Conservation (phyloP, 2,888 invertebrate species). For the Atrina japonica region DNA sequence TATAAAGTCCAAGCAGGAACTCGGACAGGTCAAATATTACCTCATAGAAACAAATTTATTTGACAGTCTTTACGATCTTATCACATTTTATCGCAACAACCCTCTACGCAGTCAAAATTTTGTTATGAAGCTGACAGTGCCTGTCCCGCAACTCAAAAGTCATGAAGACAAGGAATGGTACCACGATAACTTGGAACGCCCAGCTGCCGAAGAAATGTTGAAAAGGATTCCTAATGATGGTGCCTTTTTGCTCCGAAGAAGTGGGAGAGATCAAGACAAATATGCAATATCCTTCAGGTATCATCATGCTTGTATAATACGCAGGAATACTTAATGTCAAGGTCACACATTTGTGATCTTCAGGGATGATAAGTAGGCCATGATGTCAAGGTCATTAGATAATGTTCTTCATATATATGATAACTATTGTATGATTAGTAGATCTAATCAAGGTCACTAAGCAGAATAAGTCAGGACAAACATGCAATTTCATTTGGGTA, state of each 20-base stretch:
- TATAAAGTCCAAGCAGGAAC: conserved; percentile 91
- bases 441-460: too few species aligned
- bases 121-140: conserved; percentile 91
- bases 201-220: conserved; percentile 93
- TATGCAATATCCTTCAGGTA: conserved; percentile 95
- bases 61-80: conserved; percentile 94
- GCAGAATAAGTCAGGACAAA: too few species aligned
- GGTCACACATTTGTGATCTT: too few species aligned
- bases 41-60: conserved; percentile 93
- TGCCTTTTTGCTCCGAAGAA: conserved; percentile 95
- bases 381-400: too few species aligned
- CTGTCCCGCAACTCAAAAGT: conserved; percentile 96
- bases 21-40: conserved; percentile 93
- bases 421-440: too few species aligned
- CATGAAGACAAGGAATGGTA: conserved; percentile 97
- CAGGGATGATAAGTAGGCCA: too few species aligned
- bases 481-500: too few species aligned
- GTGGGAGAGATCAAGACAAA: conserved; percentile 91
- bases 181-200: conserved; percentile 89
- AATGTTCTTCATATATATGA: too few species aligned
- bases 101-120: conserved; percentile 94
- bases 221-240: conserved; percentile 93
- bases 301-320: too few species aligned
- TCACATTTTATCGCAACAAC: conserved; percentile 93
- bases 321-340: too few species aligned